Conservation (phyloP, 2,797 vertebrate species). For the Heteromormyrus szaboi region DNA sequence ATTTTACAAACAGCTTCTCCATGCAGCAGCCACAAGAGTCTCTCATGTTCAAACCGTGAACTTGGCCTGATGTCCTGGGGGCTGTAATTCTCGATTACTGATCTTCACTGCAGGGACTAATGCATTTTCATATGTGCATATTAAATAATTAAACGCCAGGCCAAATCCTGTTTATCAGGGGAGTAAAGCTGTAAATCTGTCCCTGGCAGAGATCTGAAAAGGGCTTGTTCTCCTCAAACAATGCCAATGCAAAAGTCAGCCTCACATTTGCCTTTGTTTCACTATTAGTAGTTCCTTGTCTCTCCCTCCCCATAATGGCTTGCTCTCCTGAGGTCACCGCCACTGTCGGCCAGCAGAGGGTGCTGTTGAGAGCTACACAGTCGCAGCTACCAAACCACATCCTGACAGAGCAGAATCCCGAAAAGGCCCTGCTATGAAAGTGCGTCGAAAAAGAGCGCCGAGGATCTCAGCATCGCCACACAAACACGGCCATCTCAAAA, state of each 20-base stretch:
- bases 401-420: neutral
- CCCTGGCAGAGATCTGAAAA: neutral
- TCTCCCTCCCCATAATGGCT: neutral
- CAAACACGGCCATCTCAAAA: neutral
- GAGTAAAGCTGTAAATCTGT: neutral
- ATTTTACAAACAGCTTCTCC: neutral
- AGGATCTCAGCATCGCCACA: neutral
- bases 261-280: neutral
- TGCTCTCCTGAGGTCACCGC: neutral
- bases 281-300: neutral
- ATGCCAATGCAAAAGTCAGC: neutral
- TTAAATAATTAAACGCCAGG: neutral
- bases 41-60: neutral
- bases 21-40: neutral
- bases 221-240: neutral
- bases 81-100: neutral
- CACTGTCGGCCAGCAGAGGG: conserved; percentile 20
- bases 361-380: neutral
- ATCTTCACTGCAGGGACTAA: conserved; percentile 1
- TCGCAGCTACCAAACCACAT: neutral
- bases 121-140: neutral
- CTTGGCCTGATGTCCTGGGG: neutral
- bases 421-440: neutral
- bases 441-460: neutral
- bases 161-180: neutral